Evolutionary conservation across 2,113 vertebrate species (phyloP).

Genomic region (Odobenus rosmarus): DNA sequence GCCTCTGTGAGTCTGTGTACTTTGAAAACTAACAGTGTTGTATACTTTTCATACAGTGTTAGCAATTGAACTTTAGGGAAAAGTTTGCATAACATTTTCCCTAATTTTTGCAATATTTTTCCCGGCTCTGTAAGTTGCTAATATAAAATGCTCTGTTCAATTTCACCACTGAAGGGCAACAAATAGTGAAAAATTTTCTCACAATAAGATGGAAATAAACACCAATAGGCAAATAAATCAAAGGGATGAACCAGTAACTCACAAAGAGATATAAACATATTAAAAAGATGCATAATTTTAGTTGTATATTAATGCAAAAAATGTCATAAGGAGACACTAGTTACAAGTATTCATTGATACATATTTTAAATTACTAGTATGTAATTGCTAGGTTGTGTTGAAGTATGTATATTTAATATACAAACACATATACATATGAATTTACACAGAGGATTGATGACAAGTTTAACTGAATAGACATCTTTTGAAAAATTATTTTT

Average conservation of each 20-base stretch:
- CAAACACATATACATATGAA: not conserved
- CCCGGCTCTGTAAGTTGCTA: not conserved
- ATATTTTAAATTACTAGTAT: not conserved
- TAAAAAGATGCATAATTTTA: not conserved
- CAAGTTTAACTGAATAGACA: not conserved
- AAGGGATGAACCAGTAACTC: not conserved
- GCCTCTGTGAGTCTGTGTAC: not conserved
- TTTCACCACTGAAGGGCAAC: not conserved
- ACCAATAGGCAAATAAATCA: not conserved
- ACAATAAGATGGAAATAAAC: not conserved
- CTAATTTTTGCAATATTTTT: constrained; percentile 41
- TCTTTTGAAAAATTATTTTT: not conserved
- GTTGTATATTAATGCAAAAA: not conserved
- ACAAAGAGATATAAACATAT: not conserved
- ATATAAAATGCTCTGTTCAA: not conserved
- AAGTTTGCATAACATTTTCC: not conserved
- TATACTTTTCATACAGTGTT: not conserved
- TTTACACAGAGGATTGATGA: not conserved
- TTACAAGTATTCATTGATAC: not conserved
- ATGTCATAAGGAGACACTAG: not conserved
- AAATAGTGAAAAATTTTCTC: not conserved
- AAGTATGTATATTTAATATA: not conserved
- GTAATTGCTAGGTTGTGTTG: not conserved
- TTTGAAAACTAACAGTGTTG: not conserved
- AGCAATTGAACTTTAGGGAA: not conserved